Evolutionary conservation across 2,888 invertebrate genomes (phyloP), one percentile per base, ranked within the genome.

Genomic region (Pseudolycoriella hygida): DNA sequence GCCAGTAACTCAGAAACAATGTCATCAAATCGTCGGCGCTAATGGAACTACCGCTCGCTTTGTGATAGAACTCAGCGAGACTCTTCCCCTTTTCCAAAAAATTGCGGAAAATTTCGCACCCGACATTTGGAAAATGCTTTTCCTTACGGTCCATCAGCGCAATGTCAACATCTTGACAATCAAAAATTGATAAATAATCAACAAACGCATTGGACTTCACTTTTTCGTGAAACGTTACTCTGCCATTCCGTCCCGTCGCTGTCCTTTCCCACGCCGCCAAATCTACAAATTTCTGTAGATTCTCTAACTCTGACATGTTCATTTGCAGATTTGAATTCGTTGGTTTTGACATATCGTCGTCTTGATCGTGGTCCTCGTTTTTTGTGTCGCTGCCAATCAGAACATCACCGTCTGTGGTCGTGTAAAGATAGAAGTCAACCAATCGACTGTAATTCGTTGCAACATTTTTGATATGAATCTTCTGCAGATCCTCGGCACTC

Each of bases 1-100:
- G 71, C 75, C 86, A 76, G 56, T 77, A 83, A 53, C 71, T 66
- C 44, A 87, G 69, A n/a, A 80, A 62, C 47, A 85, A 66, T 52
- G 74, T 74, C 51, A 88, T 71, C 20, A 89, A 67, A 56, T 80
- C 77, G 53, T 73, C 72, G 34, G 79, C 55, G 2, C 57, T 54
- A 43, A 66, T 55, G 20, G 50, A 48, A 1, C 58, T 53, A 15
- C 53, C 43, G 14, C 46, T 34, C 2, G 55, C 56, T 49, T 56
- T 54, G 20, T 51, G 32, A 40, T 57, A 57, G 32, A 64, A 61
- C 42, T 61, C 56, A 43, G 68, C 67, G 30, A 74, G 56, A 42
- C 55, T 55, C 20, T 73, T 57, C 1, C 56, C 56, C n/a, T 59
- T 58, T 2, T 56, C 51, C 43, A 64, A 57, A 48, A 58, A 62